Base-by-base conservation (phyloP, 2,113 vertebrate species). In the Thinocorus orbignyianus region DNA sequence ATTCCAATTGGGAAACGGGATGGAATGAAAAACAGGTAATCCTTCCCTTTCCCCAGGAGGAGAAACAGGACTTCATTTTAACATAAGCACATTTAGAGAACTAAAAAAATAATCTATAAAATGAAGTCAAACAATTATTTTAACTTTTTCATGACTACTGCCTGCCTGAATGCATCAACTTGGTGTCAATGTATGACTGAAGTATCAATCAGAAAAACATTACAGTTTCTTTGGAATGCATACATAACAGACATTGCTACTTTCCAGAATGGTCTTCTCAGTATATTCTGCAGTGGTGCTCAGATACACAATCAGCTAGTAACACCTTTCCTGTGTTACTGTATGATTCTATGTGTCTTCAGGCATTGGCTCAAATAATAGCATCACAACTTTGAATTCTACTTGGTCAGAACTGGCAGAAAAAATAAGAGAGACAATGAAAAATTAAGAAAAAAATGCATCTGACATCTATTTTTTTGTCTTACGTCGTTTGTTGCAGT, bases 251-350 rank as follows among this genome's bases (percentile, higher is more conserved):
- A n/a, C 55, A 61, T 22, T 57, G 18, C 33, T 72, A 7, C 82
- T 90, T 87, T 84, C 52, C 44, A 79, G 28, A 87, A 66, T 26
- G 57, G 54, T 95, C 44, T 61, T 93, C 61, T 84, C 7, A 4
- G 13, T 25, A 35, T 33, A 25, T 46, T 42, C 33, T 72, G 33
- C 70, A 88, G 49, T 20, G 19, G 11, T 20, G 15, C 33, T 80
- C 71, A 80, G 41, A 58, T 44, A 57, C 8, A 44, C 3, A 80
- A 37, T 3, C 57, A 82, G 35, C 25, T 70, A 90, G 48, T 33
- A 66, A 4, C 3, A 73, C 2, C 24, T 55, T 66, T 51, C 33
- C 22, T 51, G 20, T 2, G 11, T 41, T 54, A 60, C 44, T 28
- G 16, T 46, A 25, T 3, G 18, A 61, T 44, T 31, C 20, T 49